phyloP scores from a whole-genome alignment of 2,113 vertebrate species.

The Oxyruncus cristatus region DNA sequence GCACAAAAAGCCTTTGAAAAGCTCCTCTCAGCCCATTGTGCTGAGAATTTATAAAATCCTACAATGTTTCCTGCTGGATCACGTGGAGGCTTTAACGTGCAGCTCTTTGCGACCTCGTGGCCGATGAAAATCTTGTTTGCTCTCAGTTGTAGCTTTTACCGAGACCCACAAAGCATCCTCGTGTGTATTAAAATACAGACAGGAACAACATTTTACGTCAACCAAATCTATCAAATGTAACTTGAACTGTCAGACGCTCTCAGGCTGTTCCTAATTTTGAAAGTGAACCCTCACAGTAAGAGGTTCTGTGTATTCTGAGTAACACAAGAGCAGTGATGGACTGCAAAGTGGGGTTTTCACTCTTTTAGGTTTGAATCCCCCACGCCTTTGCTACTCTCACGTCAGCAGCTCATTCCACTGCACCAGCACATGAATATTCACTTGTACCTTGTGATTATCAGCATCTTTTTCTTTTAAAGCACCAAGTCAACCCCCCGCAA shows the following conservation, averaged over 20 bases:
- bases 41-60: neutral
- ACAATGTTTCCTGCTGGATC: neutral
- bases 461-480: conserved; percentile 67
- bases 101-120: conserved; percentile 18
- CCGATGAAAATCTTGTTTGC: neutral
- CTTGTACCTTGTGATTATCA: conserved; percentile 50
- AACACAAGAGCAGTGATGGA: neutral
- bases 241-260: conserved; percentile 11
- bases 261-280: conserved; percentile 37
- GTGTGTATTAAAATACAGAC: neutral
- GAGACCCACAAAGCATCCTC: neutral
- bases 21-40: conserved; percentile 4
- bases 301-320: conserved; percentile 1
- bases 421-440: neutral
- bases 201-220: neutral
- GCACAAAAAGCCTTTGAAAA: conserved; percentile 10
- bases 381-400: neutral
- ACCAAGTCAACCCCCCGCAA: conserved; percentile 83
- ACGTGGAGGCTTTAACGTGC: conserved; percentile 12
- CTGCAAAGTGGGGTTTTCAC: neutral
- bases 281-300: conserved; percentile 21
- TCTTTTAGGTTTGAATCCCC: neutral
- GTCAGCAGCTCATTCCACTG: neutral
- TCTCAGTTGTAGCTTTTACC: neutral
- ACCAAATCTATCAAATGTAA: neutral